These are phyloP conservation scores for Barbus barbus DNA, from an alignment of 2,113 vertebrate genomes.

Conservation along the genomic window DNA sequence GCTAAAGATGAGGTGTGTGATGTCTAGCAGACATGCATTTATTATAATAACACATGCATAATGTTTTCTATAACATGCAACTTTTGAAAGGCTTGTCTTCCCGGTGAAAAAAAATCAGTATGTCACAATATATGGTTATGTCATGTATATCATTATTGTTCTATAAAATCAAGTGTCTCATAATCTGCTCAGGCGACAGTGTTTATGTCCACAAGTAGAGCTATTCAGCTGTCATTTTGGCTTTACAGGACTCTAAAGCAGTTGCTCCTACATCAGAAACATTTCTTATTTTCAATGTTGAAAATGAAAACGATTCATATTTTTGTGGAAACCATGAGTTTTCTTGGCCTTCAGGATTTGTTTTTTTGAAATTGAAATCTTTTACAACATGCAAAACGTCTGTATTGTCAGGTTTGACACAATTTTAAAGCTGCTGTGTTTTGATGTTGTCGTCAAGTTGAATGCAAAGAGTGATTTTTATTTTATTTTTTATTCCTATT, in stretches of 20 bases:
- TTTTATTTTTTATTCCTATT: background rate
- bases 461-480: too few species aligned
- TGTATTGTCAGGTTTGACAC: background rate
- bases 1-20: constrained; percentile 28
- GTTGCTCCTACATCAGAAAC: too few species aligned
- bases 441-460: too few species aligned
- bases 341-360: too few species aligned
- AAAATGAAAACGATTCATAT: too few species aligned
- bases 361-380: background rate
- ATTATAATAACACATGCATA: background rate
- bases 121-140: background rate
- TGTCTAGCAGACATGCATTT: background rate
- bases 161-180: too few species aligned
- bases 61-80: background rate
- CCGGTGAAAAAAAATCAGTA: background rate
- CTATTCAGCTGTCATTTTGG: too few species aligned
- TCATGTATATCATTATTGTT: background rate
- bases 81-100: background rate
- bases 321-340: too few species aligned
- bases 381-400: background rate
- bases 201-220: too few species aligned
- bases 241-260: too few species aligned
- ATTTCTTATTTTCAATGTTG: too few species aligned
- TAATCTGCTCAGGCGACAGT: too few species aligned
- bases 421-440: background rate